A percentile compares a stretch with the other conserved stretches of the same genome.
Evolutionary conservation across 2,888 invertebrate species (phyloP).

Genomic region (Dynastes hyllus): DNA sequence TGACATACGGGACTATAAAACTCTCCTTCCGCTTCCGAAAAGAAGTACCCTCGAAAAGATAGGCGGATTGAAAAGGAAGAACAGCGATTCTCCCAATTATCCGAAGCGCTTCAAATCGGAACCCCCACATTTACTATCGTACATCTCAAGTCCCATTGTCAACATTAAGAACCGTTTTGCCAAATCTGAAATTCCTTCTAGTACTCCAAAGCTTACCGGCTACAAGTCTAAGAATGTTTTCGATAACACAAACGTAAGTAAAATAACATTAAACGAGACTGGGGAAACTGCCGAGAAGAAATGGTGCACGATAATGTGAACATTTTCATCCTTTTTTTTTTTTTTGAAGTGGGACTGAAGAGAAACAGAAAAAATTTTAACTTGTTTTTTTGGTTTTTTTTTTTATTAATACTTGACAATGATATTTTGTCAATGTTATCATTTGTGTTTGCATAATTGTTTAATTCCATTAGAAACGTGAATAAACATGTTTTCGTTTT

Average conservation of each 20-base stretch:
- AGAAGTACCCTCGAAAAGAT: constrained; percentile 39
- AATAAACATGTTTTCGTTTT: neutral
- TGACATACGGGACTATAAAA: constrained; percentile 51
- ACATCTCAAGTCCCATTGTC: constrained; percentile 64
- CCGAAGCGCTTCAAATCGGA: constrained; percentile 59
- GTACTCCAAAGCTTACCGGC: constrained; percentile 66
- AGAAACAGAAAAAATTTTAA: neutral
- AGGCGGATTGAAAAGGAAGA: constrained; percentile 63
- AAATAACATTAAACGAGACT: constrained; percentile 56
- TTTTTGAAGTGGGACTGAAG: constrained; percentile 10
- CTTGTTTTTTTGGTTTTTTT: too few relatives aligned
- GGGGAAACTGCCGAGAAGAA: constrained; percentile 61
- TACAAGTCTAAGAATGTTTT: constrained; percentile 63
- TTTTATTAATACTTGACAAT: constrained; percentile 3
- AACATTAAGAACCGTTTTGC: constrained; percentile 62
- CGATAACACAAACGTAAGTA: constrained; percentile 58
- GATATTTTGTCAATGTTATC: neutral
- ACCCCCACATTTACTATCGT: constrained; percentile 61
- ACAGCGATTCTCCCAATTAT: constrained; percentile 61
- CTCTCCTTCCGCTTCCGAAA: constrained; percentile 21
- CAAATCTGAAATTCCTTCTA: constrained; percentile 59
- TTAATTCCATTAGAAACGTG: neutral
- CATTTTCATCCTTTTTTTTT: constrained; percentile 4
- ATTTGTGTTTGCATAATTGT: neutral
- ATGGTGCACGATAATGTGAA: constrained; percentile 66